Evolutionary conservation across 2,888 invertebrate species (phyloP).

Genomic region (Acanthosepion lycidas): DNA sequence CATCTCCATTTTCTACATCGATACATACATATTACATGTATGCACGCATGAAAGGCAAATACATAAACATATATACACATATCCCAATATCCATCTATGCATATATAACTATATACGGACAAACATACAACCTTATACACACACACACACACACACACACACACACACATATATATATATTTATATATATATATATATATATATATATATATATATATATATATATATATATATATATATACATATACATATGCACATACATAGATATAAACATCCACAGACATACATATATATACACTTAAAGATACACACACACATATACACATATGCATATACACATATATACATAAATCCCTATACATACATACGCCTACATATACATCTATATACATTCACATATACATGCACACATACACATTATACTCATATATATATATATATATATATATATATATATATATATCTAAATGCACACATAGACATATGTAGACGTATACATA

Average conservation of each 20-base stretch:
- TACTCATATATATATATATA: too few species aligned
- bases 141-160: too few species aligned
- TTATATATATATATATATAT: background rate
- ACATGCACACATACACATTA: background rate
- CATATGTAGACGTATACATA: too few species aligned
- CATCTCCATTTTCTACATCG: too few species aligned
- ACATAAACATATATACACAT: background rate
- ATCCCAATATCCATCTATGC: too few species aligned
- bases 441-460: too few species aligned
- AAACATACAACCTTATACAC: background rate
- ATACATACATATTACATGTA: too few species aligned
- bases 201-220: background rate
- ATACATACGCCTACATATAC: background rate
- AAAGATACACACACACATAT: background rate
- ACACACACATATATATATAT: background rate
- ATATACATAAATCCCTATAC: background rate
- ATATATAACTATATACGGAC: too few species aligned
- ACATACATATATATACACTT: background rate
- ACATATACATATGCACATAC: background rate
- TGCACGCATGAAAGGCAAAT: background rate
- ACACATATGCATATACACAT: background rate
- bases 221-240: background rate
- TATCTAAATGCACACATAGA: background rate
- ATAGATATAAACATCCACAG: background rate
- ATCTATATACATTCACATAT: background rate